These are phyloP conservation scores for Xiphophorus birchmanni DNA, from an alignment of 2,797 vertebrate genomes.

Conservation along the genomic window DNA sequence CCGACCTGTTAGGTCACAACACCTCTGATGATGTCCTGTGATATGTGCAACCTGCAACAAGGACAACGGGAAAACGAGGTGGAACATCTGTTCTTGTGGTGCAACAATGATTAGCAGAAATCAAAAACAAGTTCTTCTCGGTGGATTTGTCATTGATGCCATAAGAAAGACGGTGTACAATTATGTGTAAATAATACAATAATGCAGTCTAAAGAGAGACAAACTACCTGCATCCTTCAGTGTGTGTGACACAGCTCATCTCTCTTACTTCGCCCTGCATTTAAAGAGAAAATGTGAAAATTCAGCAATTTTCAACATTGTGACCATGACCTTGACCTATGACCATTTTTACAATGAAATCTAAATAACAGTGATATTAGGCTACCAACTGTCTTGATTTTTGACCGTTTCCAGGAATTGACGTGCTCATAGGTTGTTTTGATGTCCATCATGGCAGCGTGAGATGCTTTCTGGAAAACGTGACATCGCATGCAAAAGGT, in stretches of 20 bases:
- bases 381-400: too few species aligned
- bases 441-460: too few species aligned
- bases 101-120: not conserved
- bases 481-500: too few species aligned
- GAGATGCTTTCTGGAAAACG: too few species aligned
- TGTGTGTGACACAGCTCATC: not conserved
- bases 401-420: too few species aligned
- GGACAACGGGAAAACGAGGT: not conserved
- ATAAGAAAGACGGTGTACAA: not conserved
- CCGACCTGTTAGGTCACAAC: conserved; percentile 4
- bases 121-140: not conserved
- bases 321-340: not conserved
- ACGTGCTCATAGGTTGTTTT: too few species aligned
- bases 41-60: conserved; percentile 8
- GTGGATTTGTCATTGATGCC: not conserved
- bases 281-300: not conserved
- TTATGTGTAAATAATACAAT: not conserved
- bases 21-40: conserved; percentile 13
- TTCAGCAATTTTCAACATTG: not conserved
- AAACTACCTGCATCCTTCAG: not conserved
- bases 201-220: not conserved
- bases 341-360: too few species aligned
- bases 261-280: not conserved
- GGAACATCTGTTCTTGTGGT: not conserved
- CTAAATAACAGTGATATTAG: too few species aligned